Evolutionary conservation across 2,888 invertebrate species (phyloP), one percentile per base, ranked within the genome.

Genomic region (Calliphora vomitoria): DNA sequence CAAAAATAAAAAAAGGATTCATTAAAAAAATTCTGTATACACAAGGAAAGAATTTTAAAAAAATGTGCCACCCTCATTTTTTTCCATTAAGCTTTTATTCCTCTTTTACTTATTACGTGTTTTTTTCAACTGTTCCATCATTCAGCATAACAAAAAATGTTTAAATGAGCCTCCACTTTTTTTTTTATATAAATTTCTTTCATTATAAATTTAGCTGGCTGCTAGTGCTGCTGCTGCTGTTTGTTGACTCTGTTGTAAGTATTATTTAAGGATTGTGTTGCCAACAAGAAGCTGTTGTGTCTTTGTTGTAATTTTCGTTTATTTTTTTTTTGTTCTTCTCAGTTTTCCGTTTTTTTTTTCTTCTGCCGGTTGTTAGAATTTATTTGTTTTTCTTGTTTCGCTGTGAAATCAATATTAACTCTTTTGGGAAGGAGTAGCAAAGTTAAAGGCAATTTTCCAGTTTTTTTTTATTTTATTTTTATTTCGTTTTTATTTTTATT

Each of bases 361-460:
- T 44, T 62, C 25, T 60, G 8, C 62, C 6, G 6, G 55, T 68
- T 71, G 62, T 68, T 35, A 35, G 47, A n/a, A n/a, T 83, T 53
- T 76, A 71, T 76, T 71, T 83, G 35, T 68, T 84, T 72, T 72
- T 60, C 44, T 60, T 72, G 50, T 66, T 86, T 72, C 66, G 58
- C 85, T 58, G 55, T 18, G 76, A 82, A 86, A 87, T 87, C 86
- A 87, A 87, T 87, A 87, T 87, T 87, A 87, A 87, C 87, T 87
- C 87, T 87, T 87, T 87, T 81, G 50, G 62, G 84, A 74, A 82
- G 75, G 84, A 82, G 84, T 68, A 69, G 78, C 10, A 83, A 72
- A 81, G 81, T 66, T 79, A 62, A 81, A 84, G 84, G 87, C 84
- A 84, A 87, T 82, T 84, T 82, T 74, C 47, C 35, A 55, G 58